These are phyloP conservation scores for Anoura caudifer DNA, from an alignment of 2,113 vertebrate species.

Conservation along the genomic window DNA sequence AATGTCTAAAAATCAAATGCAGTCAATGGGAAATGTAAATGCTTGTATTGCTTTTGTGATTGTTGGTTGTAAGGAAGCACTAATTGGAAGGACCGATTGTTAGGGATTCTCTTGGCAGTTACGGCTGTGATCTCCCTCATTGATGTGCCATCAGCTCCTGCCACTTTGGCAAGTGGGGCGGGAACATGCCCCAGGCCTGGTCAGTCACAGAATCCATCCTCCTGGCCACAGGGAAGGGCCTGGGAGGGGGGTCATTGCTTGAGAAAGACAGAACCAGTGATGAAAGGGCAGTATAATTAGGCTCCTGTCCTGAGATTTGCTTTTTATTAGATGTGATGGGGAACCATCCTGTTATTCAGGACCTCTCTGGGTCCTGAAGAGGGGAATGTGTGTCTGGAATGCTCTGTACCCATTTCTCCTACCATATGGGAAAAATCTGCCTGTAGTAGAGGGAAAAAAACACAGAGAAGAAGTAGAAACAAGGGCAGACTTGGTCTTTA, in stretches of 20 bases:
- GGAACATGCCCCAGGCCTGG: not conserved
- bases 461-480: not conserved
- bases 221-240: not conserved
- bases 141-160: not conserved
- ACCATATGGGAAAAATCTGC: not conserved
- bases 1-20: not conserved
- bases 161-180: not conserved
- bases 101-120: not conserved
- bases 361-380: not conserved
- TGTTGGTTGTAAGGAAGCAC: constrained; percentile 11
- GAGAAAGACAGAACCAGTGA: not conserved
- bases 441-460: not conserved
- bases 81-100: not conserved
- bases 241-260: not conserved
- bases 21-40: constrained; percentile 25
- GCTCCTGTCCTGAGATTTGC: not conserved
- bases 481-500: not conserved
- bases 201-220: not conserved
- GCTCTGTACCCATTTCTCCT: not conserved
- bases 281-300: not conserved
- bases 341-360: no score
- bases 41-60: not conserved
- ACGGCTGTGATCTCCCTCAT: not conserved
- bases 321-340: not conserved
- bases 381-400: not conserved